A percentile compares a stretch with the other conserved stretches of the same genome.
Evolutionary conservation across 2,888 invertebrate genomes (phyloP).

Genomic region (Drosophila planitibia): DNA sequence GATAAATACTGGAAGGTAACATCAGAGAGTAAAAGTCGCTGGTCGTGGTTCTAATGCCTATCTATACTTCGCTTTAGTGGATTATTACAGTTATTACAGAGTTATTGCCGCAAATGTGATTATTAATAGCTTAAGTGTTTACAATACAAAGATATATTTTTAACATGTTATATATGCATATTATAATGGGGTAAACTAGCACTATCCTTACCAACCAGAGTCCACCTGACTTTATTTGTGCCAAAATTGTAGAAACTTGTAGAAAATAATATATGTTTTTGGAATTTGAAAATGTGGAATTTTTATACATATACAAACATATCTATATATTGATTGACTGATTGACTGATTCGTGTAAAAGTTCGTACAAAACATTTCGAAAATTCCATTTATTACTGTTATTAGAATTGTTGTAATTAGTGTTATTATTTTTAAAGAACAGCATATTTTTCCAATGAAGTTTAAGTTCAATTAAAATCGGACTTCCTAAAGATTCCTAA

Average conservation of each 20-base stretch:
- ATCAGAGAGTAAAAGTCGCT: conserved; percentile 56
- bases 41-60: conserved; percentile 65
- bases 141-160: background rate
- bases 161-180: background rate
- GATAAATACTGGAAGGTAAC: conserved; percentile 88
- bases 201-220: background rate
- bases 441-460: background rate
- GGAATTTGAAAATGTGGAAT: background rate
- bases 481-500: background rate
- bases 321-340: background rate
- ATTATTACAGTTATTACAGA: background rate
- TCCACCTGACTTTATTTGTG: background rate
- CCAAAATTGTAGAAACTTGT: background rate
- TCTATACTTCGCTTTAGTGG: background rate
- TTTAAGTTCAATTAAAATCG: background rate
- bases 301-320: background rate
- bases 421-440: background rate
- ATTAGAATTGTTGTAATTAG: background rate
- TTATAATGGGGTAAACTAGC: background rate
- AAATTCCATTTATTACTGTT: background rate
- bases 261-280: background rate
- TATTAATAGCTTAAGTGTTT: conserved; percentile 15
- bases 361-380: too few relatives aligned
- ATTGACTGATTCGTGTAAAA: background rate
- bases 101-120: conserved; percentile 47